A percentile compares a stretch with the other conserved stretches of the same genome.
Evolutionary conservation across 1,140 invertebrate species (phyloP).

Genomic region (Zaprionus davidi): DNA sequence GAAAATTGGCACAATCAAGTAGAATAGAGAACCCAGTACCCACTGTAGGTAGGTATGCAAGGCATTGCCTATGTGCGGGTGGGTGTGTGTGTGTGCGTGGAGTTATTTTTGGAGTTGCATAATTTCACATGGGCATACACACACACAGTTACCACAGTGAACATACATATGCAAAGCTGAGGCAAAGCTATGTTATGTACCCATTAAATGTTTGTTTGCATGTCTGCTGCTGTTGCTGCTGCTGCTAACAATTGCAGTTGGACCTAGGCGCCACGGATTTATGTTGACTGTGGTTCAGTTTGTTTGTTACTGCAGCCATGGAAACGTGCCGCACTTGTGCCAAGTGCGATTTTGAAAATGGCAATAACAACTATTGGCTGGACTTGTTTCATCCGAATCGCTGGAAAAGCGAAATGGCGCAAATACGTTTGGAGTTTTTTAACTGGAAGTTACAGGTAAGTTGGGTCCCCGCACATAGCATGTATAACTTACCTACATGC

Average conservation of each 20-base stretch:
- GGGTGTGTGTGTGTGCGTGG: constrained; percentile 18
- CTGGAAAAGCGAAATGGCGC: constrained; percentile 72
- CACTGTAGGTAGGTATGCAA: constrained; percentile 7
- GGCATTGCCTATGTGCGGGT: neutral
- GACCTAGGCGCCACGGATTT: constrained; percentile 30
- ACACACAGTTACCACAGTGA: constrained; percentile 1
- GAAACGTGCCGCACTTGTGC: constrained; percentile 83
- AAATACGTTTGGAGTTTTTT: constrained; percentile 70
- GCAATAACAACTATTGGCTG: constrained; percentile 70
- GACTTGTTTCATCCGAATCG: constrained; percentile 77
- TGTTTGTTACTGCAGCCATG: constrained; percentile 64
- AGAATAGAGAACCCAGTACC: neutral
- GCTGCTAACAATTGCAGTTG: constrained; percentile 35
- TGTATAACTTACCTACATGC: constrained; percentile 3
- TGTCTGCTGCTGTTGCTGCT: neutral
- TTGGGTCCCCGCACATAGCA: neutral
- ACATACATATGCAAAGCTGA: neutral
- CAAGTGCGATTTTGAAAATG: constrained; percentile 79
- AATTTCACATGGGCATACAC: constrained; percentile 37
- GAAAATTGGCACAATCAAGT: constrained; percentile 31
- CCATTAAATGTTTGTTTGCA: constrained; percentile 6
- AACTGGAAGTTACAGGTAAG: constrained; percentile 79
- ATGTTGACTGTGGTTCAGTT: constrained; percentile 49
- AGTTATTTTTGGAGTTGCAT: constrained; percentile 62
- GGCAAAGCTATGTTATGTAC: constrained; percentile 7